Evolutionary conservation across 2,888 invertebrate species (phyloP).

Genomic region (Diarsia mendica): DNA sequence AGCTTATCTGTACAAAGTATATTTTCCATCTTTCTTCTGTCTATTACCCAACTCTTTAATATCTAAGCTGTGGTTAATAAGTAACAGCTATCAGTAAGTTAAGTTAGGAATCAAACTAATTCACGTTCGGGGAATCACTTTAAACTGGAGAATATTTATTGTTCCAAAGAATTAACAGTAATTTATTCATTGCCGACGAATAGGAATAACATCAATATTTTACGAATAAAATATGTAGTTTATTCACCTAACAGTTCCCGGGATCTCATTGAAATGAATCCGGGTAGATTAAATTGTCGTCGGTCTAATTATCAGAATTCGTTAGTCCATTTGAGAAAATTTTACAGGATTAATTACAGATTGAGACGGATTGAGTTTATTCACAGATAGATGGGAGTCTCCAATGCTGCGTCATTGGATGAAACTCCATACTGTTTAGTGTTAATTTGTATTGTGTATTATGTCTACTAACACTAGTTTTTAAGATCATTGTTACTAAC

Average conservation of each 20-base stretch:
- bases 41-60: background rate
- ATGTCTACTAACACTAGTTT: too few relatives aligned
- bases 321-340: too few relatives aligned
- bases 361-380: too few relatives aligned
- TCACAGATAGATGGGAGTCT: too few relatives aligned
- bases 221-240: slow-evolving; percentile 36
- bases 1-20: background rate
- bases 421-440: too few relatives aligned
- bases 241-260: slow-evolving; percentile 18
- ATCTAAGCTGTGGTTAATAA: background rate
- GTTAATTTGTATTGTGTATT: too few relatives aligned
- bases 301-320: too few relatives aligned
- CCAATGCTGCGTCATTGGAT: too few relatives aligned
- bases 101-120: background rate
- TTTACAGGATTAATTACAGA: too few relatives aligned
- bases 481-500: too few relatives aligned
- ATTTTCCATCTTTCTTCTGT: background rate
- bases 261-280: slow-evolving; percentile 20
- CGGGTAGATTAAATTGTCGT: background rate
- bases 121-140: slow-evolving; percentile 20
- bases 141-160: slow-evolving; percentile 34
- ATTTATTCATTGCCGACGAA: slow-evolving; percentile 37
- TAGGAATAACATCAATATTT: slow-evolving; percentile 49
- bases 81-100: background rate
- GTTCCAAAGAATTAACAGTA: slow-evolving; percentile 17